These are phyloP conservation scores for Acanthis flammea DNA, from an alignment of 2,797 vertebrate genomes.

Conservation along the genomic window DNA sequence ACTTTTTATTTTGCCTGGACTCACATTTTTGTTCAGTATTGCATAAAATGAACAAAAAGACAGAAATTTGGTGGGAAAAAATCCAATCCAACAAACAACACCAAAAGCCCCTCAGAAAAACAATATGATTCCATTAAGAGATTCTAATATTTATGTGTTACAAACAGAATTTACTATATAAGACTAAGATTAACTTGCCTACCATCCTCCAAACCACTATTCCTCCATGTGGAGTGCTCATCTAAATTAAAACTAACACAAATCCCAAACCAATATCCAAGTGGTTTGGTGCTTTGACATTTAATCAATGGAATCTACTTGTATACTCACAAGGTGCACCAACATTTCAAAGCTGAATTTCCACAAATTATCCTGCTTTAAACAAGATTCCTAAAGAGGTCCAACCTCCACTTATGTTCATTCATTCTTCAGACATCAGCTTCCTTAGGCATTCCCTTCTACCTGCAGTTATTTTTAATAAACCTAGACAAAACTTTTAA, in stretches of 20 bases:
- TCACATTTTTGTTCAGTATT: not conserved
- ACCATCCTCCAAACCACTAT: not conserved
- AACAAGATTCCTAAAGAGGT: not conserved
- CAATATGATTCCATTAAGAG: not conserved
- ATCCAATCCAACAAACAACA: not conserved
- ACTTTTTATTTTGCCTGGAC: not conserved
- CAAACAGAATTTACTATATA: not conserved
- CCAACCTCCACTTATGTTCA: not conserved
- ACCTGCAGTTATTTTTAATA: not conserved
- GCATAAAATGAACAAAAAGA: not conserved
- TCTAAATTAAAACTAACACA: not conserved
- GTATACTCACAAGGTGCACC: not conserved
- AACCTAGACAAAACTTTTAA: not conserved
- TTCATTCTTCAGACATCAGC: not conserved
- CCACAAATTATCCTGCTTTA: not conserved
- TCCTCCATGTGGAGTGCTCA: not conserved
- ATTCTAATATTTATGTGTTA: not conserved
- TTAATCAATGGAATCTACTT: not conserved
- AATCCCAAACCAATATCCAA: not conserved
- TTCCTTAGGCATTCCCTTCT: not conserved
- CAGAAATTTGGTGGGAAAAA: too few relatives aligned
- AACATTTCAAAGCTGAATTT: not conserved
- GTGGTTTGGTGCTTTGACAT: not conserved
- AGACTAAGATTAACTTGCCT: not conserved
- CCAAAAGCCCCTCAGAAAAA: not conserved